phyloP scores from a whole-genome alignment of 2,797 vertebrate species.

The Notolepis coatsorum region DNA sequence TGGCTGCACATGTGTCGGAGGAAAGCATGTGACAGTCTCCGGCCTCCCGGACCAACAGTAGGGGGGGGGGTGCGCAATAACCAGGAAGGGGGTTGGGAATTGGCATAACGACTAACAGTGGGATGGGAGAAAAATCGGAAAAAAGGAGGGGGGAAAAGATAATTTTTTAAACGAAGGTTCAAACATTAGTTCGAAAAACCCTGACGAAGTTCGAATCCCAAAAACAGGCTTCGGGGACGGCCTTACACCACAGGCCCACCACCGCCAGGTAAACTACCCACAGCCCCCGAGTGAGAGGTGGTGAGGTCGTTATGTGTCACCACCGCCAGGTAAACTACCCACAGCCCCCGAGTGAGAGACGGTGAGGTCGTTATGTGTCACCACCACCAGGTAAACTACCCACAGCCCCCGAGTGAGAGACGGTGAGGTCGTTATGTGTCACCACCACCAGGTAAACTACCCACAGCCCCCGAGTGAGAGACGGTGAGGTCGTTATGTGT shows the following conservation, averaged over 20 bases:
- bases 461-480: neutral
- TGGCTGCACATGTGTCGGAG: no score
- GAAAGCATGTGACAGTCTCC: no score
- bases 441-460: constrained; percentile 88
- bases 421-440: neutral
- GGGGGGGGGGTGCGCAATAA: no score
- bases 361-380: constrained; percentile 51
- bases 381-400: constrained; percentile 87
- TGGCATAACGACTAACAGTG: no score
- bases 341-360: neutral
- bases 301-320: constrained; percentile 67
- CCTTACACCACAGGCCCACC: constrained; percentile 90
- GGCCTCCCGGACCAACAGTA: no score
- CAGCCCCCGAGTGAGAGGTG: neutral
- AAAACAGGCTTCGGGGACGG: no score
- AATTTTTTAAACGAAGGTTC: no score
- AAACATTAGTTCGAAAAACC: no score
- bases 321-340: constrained; percentile 87
- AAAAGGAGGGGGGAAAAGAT: no score
- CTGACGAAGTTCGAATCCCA: no score
- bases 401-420: neutral
- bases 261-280: constrained; percentile 87
- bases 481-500: neutral
- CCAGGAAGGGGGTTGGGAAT: no score
- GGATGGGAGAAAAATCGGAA: no score